phyloP scores from a whole-genome alignment of 53 echinoderm and acorn worm species.

The Glandiceps talaboti region DNA sequence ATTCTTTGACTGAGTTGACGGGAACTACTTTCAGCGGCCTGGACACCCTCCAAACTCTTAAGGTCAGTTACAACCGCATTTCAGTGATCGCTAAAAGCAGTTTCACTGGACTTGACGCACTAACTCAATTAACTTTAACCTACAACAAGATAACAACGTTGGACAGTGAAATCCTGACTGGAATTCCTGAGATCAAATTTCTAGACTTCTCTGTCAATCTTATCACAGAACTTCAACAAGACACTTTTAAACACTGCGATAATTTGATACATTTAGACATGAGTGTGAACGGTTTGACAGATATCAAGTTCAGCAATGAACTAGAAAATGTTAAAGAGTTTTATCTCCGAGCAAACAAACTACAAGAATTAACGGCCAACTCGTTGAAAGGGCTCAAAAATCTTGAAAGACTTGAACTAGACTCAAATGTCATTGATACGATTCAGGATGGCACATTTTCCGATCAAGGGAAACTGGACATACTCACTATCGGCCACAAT shows the following conservation, averaged over 20 bases:
- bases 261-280: not conserved
- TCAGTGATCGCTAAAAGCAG: not conserved
- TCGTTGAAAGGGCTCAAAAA: not conserved
- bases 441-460: not conserved
- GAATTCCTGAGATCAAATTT: not conserved
- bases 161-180: not conserved
- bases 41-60: not conserved
- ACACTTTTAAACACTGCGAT: not conserved
- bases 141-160: not conserved
- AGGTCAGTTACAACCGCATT: not conserved
- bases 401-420: not conserved
- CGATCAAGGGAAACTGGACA: not conserved
- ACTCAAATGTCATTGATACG: not conserved
- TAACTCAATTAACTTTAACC: not conserved
- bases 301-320: not conserved
- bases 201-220: not conserved
- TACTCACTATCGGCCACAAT: not conserved
- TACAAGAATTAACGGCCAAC: not conserved
- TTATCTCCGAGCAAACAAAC: not conserved
- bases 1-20: not conserved
- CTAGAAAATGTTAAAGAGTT: not conserved
- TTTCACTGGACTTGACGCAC: not conserved
- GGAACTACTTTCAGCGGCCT: not conserved
- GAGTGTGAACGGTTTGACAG: not conserved
- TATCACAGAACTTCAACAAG: not conserved